Evolutionary conservation across 2,113 vertebrate species (phyloP).

Genomic region (Cercocebus atys): DNA sequence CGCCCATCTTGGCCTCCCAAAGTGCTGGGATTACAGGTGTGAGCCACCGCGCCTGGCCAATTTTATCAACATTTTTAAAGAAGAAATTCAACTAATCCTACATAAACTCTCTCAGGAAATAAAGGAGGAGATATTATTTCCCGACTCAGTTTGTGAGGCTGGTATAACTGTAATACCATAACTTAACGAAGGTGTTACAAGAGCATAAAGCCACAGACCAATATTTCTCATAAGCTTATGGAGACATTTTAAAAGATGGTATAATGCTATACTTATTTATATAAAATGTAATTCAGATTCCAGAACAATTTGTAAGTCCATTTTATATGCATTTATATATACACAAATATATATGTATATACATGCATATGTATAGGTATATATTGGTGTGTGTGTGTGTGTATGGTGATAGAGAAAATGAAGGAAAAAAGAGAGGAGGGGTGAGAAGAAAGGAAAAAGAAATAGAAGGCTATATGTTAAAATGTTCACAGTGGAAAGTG

Average conservation of each 20-base stretch:
- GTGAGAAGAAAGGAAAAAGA: no score
- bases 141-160: not conserved
- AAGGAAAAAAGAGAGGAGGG: not conserved
- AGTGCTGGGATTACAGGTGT: no score
- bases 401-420: not conserved
- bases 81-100: not conserved
- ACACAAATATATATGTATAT: not conserved
- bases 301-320: not conserved
- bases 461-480: not conserved
- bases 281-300: not conserved
- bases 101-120: not conserved
- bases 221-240: not conserved
- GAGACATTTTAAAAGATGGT: not conserved
- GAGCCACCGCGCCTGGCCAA: not conserved
- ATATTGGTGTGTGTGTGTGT: rapidly evolving
- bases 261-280: not conserved
- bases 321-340: not conserved
- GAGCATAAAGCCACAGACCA: not conserved
- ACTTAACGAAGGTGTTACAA: not conserved
- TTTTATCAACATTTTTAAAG: not conserved
- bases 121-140: not conserved
- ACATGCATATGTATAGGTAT: not conserved
- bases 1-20: no score
- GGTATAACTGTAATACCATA: not conserved
- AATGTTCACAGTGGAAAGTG: not conserved